Conservation (phyloP, 2,888 invertebrate genomes). For the Leptura quadrifasciata region DNA sequence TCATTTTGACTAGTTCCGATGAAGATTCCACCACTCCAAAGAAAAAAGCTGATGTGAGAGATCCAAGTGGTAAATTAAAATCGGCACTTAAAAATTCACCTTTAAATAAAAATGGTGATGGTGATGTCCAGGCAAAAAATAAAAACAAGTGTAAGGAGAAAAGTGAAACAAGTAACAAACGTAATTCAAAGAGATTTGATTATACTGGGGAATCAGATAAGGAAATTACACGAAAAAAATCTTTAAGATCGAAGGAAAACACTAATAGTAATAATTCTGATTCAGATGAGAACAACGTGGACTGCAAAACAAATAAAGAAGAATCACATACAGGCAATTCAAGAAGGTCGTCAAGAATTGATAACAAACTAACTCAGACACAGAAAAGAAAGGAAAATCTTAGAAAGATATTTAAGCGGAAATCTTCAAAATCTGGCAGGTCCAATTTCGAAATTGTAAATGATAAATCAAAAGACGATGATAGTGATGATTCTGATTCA, state of each 20-base stretch:
- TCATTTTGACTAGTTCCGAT: constrained; percentile 68
- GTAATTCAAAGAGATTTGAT: neutral
- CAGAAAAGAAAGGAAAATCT: constrained; percentile 34
- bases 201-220: neutral
- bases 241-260: constrained; percentile 25
- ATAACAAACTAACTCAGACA: constrained; percentile 26
- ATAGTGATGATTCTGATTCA: constrained; percentile 19
- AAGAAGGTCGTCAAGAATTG: constrained; percentile 41
- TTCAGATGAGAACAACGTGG: constrained; percentile 33
- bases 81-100: constrained; percentile 43
- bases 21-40: constrained; percentile 57
- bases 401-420: constrained; percentile 44
- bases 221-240: constrained; percentile 21
- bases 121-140: constrained; percentile 5
- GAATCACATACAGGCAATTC: neutral
- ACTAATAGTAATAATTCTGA: constrained; percentile 22
- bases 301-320: constrained; percentile 1
- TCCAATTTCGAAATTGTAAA: constrained; percentile 36
- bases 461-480: constrained; percentile 30
- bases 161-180: neutral
- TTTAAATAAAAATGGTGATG: neutral
- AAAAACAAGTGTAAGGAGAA: constrained; percentile 10
- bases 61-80: constrained; percentile 41
- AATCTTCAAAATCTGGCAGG: constrained; percentile 20
- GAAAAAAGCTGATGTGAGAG: constrained; percentile 30